phyloP scores from a whole-genome alignment of 2,113 vertebrate species.

The Epinephelus lanceolatus region DNA sequence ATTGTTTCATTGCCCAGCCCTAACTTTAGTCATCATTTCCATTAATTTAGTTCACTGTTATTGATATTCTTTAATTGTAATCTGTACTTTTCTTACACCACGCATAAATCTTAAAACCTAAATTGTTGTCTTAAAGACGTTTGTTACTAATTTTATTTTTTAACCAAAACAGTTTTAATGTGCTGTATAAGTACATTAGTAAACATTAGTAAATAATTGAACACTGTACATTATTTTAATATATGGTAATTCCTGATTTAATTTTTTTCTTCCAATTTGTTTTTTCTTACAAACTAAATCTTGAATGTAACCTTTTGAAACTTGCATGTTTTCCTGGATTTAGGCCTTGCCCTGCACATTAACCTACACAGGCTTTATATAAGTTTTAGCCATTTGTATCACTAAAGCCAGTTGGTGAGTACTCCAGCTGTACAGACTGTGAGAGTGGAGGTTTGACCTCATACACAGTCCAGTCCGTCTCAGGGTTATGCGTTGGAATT shows the following conservation, averaged over 20 bases:
- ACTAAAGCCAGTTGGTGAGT: neutral
- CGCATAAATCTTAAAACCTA: neutral
- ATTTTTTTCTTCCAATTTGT: neutral
- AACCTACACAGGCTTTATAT: neutral
- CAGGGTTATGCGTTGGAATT: conserved; percentile 20
- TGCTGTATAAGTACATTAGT: no score
- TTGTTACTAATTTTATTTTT: no score
- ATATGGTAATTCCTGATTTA: neutral
- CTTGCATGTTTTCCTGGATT: neutral
- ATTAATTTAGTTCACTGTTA: neutral
- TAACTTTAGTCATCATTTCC: neutral
- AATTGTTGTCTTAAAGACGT: neutral
- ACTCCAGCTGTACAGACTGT: neutral
- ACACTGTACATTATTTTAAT: neutral
- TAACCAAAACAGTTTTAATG: no score
- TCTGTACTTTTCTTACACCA: neutral
- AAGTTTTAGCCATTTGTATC: neutral
- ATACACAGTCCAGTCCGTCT: neutral
- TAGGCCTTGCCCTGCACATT: neutral
- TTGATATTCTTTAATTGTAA: neutral
- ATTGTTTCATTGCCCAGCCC: no score
- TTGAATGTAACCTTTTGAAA: neutral
- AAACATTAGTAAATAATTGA: no score
- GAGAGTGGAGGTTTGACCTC: neutral
- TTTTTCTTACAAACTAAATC: neutral